Evolutionary conservation across 2,113 vertebrate species (phyloP).

Genomic region (Paramisgurnus dabryanus): DNA sequence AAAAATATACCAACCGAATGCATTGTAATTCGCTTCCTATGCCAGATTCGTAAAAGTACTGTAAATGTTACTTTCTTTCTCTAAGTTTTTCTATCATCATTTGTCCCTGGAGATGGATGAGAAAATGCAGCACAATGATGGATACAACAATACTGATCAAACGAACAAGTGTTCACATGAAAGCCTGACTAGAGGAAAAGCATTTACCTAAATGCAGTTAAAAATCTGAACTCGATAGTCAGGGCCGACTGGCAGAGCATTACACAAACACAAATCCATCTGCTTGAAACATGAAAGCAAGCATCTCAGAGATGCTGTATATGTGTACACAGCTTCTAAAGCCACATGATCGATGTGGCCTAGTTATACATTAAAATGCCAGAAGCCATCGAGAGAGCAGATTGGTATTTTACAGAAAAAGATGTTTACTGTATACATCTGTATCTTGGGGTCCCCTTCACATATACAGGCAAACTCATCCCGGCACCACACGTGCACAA

Average conservation of each 20-base stretch:
- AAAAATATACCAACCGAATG: not conserved
- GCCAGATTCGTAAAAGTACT: too few species aligned
- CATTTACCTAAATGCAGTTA: constrained; percentile 33
- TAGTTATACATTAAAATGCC: constrained; percentile 56
- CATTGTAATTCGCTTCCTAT: not conserved
- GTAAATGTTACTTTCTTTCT: not conserved
- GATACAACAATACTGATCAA: constrained; percentile 1
- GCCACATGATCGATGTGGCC: constrained; percentile 40
- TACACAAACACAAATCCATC: constrained; percentile 34
- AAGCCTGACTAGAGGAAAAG: not conserved
- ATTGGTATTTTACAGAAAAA: constrained; percentile 8
- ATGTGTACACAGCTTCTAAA: constrained; percentile 1
- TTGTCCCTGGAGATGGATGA: not conserved
- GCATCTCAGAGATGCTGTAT: constrained; percentile 31
- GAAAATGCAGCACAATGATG: not conserved
- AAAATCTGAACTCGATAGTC: not conserved
- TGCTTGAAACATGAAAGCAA: constrained; percentile 32
- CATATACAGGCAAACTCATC: constrained; percentile 5
- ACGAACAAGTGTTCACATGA: not conserved
- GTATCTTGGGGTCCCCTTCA: not conserved
- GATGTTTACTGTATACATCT: constrained; percentile 56
- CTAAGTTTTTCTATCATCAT: not conserved
- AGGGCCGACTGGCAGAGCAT: constrained; percentile 23
- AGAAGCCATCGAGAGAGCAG: constrained; percentile 26
- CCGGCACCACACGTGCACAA: not conserved